Conservation (phyloP, 2,797 vertebrate genomes). For the Alauda arvensis region DNA sequence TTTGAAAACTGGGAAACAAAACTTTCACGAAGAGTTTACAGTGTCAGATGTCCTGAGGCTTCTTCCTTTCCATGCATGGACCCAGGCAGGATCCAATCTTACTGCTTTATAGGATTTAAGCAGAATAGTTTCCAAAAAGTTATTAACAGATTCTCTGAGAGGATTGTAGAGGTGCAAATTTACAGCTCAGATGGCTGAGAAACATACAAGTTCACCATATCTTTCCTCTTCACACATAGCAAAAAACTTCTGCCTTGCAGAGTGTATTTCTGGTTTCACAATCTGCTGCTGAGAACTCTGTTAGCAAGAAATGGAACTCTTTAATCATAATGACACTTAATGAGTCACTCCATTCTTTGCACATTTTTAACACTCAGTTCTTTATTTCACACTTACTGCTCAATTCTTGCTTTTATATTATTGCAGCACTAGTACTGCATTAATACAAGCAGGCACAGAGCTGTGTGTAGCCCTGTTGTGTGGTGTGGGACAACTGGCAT, state of each 20-base stretch:
- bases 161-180: slow-evolving; percentile 50
- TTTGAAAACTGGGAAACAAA: background rate
- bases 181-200: slow-evolving; percentile 63
- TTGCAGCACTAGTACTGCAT: background rate
- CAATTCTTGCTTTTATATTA: slow-evolving; percentile 56
- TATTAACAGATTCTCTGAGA: slow-evolving; percentile 59
- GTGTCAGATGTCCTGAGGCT: background rate
- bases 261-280: slow-evolving; percentile 62
- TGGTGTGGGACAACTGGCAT: background rate
- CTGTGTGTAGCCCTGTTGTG: background rate
- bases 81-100: slow-evolving; percentile 18
- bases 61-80: background rate
- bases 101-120: background rate
- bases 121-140: slow-evolving; percentile 43
- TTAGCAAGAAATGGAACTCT: slow-evolving; percentile 57
- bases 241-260: slow-evolving; percentile 55
- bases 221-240: slow-evolving; percentile 60
- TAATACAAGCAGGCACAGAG: background rate
- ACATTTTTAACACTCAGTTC: slow-evolving; percentile 54
- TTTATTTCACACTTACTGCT: slow-evolving; percentile 65
- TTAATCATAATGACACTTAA: slow-evolving; percentile 63
- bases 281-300: slow-evolving; percentile 64
- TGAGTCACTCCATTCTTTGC: slow-evolving; percentile 57
- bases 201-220: slow-evolving; percentile 58
- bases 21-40: background rate